phyloP scores from a whole-genome alignment of 2,888 invertebrate species.

The Lepidocyrtinus sp. region DNA sequence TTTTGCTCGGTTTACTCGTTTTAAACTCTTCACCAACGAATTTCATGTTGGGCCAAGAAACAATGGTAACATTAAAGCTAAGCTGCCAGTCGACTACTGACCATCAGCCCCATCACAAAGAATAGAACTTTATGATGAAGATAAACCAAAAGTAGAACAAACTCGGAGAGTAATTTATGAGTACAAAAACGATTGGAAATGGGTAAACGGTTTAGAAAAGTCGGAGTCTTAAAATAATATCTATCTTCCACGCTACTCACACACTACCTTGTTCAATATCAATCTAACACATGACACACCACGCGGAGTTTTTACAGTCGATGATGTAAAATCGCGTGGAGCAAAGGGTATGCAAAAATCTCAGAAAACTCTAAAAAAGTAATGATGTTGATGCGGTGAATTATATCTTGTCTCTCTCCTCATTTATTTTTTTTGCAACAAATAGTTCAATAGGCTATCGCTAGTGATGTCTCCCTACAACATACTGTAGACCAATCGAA shows the following conservation, averaged over 20 bases:
- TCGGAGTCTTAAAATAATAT: not conserved
- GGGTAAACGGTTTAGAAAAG: not conserved
- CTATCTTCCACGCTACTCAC: not conserved
- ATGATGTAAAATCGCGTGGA: not conserved
- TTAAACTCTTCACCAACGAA: too few relatives aligned
- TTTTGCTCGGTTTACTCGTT: too few relatives aligned
- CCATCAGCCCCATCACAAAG: not conserved
- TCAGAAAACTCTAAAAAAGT: conserved; percentile 8
- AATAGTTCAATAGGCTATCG: conserved; percentile 44
- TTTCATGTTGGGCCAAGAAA: too few relatives aligned
- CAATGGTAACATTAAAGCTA: not conserved
- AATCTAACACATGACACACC: not conserved
- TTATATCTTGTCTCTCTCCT: conserved; percentile 20
- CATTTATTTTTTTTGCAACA: conserved; percentile 18
- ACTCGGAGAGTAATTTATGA: conserved; percentile 4
- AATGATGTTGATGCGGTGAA: conserved; percentile 15
- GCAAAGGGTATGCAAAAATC: not conserved
- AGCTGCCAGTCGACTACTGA: not conserved
- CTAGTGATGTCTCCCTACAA: not conserved
- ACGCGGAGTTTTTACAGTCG: not conserved
- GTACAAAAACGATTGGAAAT: not conserved
- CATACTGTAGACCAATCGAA: too few relatives aligned
- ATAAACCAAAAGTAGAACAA: conserved; percentile 5
- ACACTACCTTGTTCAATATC: conserved; percentile 5
- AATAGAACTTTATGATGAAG: too few relatives aligned